Percentiles rank a stretch among this genome's conserved stretches.
Conservation (phyloP, 1,140 invertebrate species). For the silkworm (Bombyx mori) region ASM3026992v2 NC_085107.1:5361501-5362000, state of each 20-base stretch:
- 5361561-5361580: conserved; percentile 36
- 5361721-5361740: conserved; percentile 10
- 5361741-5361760: background rate
- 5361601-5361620: background rate
- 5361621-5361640: no score
- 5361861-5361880: no score
- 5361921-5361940: no score
- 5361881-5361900: no score
- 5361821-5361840: no score
- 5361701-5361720: conserved; percentile 24
- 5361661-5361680: conserved; percentile 7
- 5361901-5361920: no score
- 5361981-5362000: no score
- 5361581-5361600: conserved; percentile 22
- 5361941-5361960: no score
- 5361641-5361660: background rate
- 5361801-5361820: no score
- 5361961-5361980: no score
- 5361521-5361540: conserved; percentile 56
- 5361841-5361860: no score
- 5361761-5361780: background rate
- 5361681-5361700: conserved; percentile 17
- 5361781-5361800: background rate
- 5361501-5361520: conserved; percentile 46
- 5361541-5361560: conserved; percentile 48